A percentile compares a stretch with the other conserved stretches of the same genome.
Conservation (phyloP, 2,797 vertebrate species). For the Danio kyathit region DNA sequence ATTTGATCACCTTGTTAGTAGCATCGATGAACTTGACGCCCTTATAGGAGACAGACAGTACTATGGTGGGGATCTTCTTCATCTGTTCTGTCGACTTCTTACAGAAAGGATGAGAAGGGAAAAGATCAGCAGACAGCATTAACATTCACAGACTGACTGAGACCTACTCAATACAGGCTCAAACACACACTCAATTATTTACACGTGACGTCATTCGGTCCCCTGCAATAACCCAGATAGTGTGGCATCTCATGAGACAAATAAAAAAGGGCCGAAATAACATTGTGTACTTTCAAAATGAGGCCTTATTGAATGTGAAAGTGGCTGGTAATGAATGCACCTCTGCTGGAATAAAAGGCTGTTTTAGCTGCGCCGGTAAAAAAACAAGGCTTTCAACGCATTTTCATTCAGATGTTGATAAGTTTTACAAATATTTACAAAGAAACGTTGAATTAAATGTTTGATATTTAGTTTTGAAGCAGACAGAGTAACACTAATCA, state of each 20-base stretch:
- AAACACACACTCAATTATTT: constrained; percentile 30
- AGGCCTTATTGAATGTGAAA: background rate
- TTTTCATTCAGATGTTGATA: too few relatives aligned
- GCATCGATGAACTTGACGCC: constrained; percentile 99
- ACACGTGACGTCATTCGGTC: constrained; percentile 9
- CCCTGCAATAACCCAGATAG: constrained; percentile 27
- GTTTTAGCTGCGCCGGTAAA: background rate
- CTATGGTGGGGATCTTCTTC: constrained; percentile 99
- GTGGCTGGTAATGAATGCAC: background rate
- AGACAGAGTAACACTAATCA: too few relatives aligned
- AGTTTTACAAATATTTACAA: too few relatives aligned
- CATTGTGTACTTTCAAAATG: background rate
- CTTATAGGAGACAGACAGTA: constrained; percentile 98
- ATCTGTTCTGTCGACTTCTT: constrained; percentile 99
- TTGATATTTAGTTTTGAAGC: too few relatives aligned
- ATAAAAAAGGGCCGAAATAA: constrained; percentile 23
- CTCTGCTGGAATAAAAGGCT: background rate
- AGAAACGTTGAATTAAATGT: too few relatives aligned
- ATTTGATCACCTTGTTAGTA: constrained; percentile 91
- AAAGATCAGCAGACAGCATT: constrained; percentile 38
- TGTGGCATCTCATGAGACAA: constrained; percentile 18
- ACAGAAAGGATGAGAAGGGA: constrained; percentile 52
- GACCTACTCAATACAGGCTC: constrained; percentile 20
- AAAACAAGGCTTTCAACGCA: too few relatives aligned
- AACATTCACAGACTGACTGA: constrained; percentile 37